Base-by-base conservation (phyloP, 2,797 vertebrate species). In the Gymnothorax reevesii region DNA sequence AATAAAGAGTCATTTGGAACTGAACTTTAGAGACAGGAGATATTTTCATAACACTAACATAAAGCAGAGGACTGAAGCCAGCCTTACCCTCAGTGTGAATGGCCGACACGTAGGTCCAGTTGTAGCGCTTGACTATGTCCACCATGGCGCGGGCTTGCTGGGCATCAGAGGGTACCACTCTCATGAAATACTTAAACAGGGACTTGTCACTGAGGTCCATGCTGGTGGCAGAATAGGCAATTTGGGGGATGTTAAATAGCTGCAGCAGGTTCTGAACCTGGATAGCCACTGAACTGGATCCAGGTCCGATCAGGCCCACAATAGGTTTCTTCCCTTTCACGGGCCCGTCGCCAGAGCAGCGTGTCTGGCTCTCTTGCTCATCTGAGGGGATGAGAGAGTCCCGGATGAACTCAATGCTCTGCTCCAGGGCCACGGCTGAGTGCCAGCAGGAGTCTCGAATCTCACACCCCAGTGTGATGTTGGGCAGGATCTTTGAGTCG, bases 201-300 rank as follows among this genome's bases (percentile, higher is more conserved):
- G 98, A 96, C 95, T 99, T 99, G 93, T 99, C 99, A 0, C 98
- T 99, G 91, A 99, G 95, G 90, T 99, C 98, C 98, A 99, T 99
- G 93, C 99, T 99, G 55, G 99, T 99, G 90, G 99, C 99, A 0
- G 98, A 99, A 93, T 99, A 99, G 84, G 99, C 99, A 88, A 99
- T 99, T 92, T 99, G 99, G 88, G 99, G 99, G 96, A 99, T 99
- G 96, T 99, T 99, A 93, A 99, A 99, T 90, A 99, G 98, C 92
- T 99, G 99, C 49, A 99, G 96, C 87, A 99, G 94, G 90, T 99
- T 99, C 91, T 99, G 99, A 80, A 99, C 98, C 94, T 99, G 99
- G 91, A 99, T 99, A 88, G 98, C 99, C 92, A 99, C 99, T 0
- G 99, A 99, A 91, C 99, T 99, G 90, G 99, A 99, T 3, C 99